These are phyloP conservation scores for Drosophila suboccidentalis DNA, from an alignment of 2,888 invertebrate species.

Conservation along the genomic window DNA sequence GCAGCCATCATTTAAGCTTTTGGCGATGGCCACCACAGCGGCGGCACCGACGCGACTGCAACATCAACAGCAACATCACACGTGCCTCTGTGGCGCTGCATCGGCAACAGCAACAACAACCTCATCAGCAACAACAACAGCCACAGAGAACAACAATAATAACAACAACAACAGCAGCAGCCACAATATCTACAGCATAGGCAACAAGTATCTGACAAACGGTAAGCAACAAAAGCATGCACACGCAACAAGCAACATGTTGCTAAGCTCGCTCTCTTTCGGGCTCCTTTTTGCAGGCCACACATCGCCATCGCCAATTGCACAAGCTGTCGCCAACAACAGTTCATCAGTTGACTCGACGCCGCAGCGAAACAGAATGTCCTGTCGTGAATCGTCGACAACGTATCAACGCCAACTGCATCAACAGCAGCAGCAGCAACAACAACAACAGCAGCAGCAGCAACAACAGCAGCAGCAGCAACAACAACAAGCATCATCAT, in stretches of 20 bases:
- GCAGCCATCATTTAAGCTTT: conserved; percentile 79
- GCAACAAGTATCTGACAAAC: conserved; percentile 74
- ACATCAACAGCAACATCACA: conserved; percentile 57
- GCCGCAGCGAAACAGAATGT: conserved; percentile 68
- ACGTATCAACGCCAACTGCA: conserved; percentile 52
- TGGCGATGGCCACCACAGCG: conserved; percentile 68
- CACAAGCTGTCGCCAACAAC: conserved; percentile 79
- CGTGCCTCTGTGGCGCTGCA: conserved; percentile 53
- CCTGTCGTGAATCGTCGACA: conserved; percentile 46
- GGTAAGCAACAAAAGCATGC: conserved; percentile 58
- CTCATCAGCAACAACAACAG: conserved; percentile 24
- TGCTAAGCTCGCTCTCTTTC: conserved; percentile 31
- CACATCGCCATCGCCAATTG: conserved; percentile 77
- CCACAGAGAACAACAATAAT: conserved; percentile 62
- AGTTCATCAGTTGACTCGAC: conserved; percentile 66
- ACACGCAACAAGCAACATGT: conserved; percentile 50
- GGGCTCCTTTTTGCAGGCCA: conserved; percentile 61
- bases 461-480: conserved; percentile 41
- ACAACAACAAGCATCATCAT: conserved; percentile 38
- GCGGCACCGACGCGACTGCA: conserved; percentile 59
- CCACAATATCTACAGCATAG: conserved; percentile 56
- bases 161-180: conserved; percentile 54
- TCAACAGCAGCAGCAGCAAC: conserved; percentile 51
- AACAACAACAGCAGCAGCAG: conserved; percentile 29
- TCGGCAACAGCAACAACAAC: conserved; percentile 35